Base-by-base conservation (phyloP, 2,888 invertebrate species). In the Agrotis segetum region DNA sequence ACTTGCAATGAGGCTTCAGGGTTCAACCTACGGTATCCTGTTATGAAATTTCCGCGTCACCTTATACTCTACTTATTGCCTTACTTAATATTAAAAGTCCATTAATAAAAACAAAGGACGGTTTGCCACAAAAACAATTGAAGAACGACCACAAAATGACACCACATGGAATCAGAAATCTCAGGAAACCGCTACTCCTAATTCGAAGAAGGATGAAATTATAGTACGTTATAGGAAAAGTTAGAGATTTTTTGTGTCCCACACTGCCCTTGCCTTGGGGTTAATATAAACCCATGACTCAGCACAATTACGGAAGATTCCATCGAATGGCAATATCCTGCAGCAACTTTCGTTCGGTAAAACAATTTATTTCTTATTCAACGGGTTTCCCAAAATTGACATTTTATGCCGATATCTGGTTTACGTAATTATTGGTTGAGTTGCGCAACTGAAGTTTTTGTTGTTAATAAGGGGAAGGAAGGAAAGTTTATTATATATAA, bases 241-340 rank as follows among this genome's bases (percentile, higher is more conserved):
- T 14, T 17, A 13, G 1, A 34, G 0, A 9, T 60, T 61, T 63
- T 56, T 71, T 50, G 29, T 58, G 13, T n/a, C 6, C 3, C 24
- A 1, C 14, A 9, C 29, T 55, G 46, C 13, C 56, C 63, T 63
- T 50, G 2, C 4, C 11, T 14, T 14, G 19, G 16, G 58, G 60
- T 69, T 60, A 53, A 9, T 11, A 14, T 44, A 61, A 67, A 81
- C 46, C 61, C 67, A 62, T 83, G 82, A 77, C 53, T 82, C 83
- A 82, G 53, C 19, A 3, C 52, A 77, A 77, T 73, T 67, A 64
- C 60, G 61, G 74, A 67, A 68, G 62, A 55, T 71, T 80, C 56
- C 52, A 44, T 13, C 21, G 24, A 13, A 46, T 24, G 17, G 2
- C 46, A 49, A 40, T 24, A 17, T 67, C 55, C 53, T 40, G 9